Evolutionary conservation across 2,888 invertebrate species (phyloP).

Genomic region (Hirudinaria manillensis): DNA sequence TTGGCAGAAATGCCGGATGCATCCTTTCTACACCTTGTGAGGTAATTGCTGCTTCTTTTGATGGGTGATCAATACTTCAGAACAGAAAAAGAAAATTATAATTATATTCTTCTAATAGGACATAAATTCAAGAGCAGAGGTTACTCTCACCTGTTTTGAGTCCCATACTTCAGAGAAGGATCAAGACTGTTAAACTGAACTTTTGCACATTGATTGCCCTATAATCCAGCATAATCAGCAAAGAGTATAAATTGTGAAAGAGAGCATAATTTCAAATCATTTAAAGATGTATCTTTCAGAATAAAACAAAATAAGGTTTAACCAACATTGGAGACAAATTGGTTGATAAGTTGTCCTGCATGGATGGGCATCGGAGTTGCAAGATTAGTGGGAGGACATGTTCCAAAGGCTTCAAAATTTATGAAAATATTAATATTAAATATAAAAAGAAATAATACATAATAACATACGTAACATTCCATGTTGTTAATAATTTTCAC

Average conservation of each 20-base stretch:
- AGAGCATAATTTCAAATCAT: not conserved
- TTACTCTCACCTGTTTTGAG: slow-evolving; percentile 11
- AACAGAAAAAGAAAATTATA: not conserved
- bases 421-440: too few species aligned
- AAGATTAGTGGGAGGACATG: slow-evolving; percentile 9
- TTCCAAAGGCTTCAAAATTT: not conserved
- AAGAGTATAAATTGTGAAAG: too few species aligned
- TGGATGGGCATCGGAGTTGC: slow-evolving; percentile 9
- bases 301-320: slow-evolving; percentile 1
- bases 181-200: not conserved
- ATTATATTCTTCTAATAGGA: not conserved
- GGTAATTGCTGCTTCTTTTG: not conserved
- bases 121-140: not conserved
- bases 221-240: not conserved
- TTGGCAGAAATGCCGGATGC: slow-evolving; percentile 10
- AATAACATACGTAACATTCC: too few species aligned
- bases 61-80: not conserved
- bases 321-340: slow-evolving; percentile 10
- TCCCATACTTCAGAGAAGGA: not conserved
- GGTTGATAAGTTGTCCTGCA: not conserved
- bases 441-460: too few species aligned
- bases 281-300: not conserved
- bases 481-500: too few species aligned
- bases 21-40: not conserved
- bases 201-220: not conserved